Evolutionary conservation across 2,113 vertebrate genomes (phyloP).

Genomic region (Catagonus wagneri): DNA sequence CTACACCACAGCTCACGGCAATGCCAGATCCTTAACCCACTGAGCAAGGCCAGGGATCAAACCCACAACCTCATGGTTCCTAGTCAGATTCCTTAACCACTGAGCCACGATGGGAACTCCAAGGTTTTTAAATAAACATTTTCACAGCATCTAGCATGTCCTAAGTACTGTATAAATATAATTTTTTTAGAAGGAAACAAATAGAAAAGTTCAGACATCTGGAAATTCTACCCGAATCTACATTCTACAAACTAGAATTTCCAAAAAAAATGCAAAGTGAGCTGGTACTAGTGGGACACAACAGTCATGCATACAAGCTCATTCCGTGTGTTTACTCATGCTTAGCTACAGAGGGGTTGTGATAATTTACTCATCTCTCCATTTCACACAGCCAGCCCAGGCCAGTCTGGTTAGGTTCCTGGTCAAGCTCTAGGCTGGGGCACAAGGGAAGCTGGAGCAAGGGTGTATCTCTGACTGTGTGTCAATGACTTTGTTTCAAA

Average conservation of each 20-base stretch:
- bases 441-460: neutral
- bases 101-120: too few relatives aligned
- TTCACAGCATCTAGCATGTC: neutral
- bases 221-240: neutral
- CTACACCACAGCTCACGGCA: too few relatives aligned
- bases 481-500: neutral
- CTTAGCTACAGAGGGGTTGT: neutral
- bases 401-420: neutral
- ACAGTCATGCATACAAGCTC: neutral
- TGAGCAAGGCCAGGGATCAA: too few relatives aligned
- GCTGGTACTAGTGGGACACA: neutral
- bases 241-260: slow-evolving; percentile 35
- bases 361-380: neutral
- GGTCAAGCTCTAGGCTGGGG: neutral
- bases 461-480: neutral
- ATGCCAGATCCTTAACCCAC: too few relatives aligned
- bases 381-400: neutral
- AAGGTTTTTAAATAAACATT: neutral
- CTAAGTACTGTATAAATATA: neutral
- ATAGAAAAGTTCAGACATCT: neutral
- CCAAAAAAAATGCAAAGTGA: neutral
- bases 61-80: too few relatives aligned
- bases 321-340: neutral
- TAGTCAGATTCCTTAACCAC: too few relatives aligned
- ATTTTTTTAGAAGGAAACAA: neutral